A percentile compares a stretch with the other conserved stretches of the same genome.
Conservation (phyloP, 2,888 invertebrate genomes). For the Temnothorax unifasciatus region DNA sequence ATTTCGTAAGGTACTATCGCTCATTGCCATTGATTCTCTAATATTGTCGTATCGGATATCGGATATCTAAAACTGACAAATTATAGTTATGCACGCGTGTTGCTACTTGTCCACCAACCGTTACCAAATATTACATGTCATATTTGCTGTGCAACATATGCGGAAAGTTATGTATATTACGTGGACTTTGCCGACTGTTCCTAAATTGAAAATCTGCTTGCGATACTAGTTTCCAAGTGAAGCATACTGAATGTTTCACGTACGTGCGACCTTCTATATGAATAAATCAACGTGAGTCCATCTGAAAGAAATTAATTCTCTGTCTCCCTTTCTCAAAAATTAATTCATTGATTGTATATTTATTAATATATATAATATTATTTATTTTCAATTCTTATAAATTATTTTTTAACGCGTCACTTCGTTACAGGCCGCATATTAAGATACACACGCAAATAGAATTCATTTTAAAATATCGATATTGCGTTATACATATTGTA, state of each 20-base stretch:
- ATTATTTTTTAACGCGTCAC: background rate
- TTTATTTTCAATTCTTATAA: slow-evolving; percentile 9
- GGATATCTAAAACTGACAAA: slow-evolving; percentile 1
- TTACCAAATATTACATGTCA: slow-evolving; percentile 30
- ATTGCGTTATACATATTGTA: background rate
- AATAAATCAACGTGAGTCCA: no score
- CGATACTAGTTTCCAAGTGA: background rate
- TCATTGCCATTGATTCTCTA: background rate
- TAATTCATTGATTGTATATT: background rate
- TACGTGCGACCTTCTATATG: background rate
- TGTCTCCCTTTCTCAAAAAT: background rate
- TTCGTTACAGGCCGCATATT: background rate
- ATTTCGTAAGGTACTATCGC: background rate
- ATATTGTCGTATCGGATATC: background rate
- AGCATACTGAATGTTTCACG: background rate
- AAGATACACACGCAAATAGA: background rate
- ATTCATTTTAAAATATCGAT: slow-evolving; percentile 8
- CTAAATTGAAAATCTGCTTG: slow-evolving; percentile 32
- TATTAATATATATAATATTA: background rate
- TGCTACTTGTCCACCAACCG: slow-evolving; percentile 9
- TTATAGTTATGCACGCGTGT: slow-evolving; percentile 9
- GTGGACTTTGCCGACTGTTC: background rate
- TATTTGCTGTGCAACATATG: slow-evolving; percentile 13
- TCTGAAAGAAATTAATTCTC: no score
- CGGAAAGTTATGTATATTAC: slow-evolving; percentile 23